Percentiles rank a stretch among this genome's conserved stretches.
phyloP scores from a whole-genome alignment of 2,888 invertebrate species.

The Autographa gamma region DNA sequence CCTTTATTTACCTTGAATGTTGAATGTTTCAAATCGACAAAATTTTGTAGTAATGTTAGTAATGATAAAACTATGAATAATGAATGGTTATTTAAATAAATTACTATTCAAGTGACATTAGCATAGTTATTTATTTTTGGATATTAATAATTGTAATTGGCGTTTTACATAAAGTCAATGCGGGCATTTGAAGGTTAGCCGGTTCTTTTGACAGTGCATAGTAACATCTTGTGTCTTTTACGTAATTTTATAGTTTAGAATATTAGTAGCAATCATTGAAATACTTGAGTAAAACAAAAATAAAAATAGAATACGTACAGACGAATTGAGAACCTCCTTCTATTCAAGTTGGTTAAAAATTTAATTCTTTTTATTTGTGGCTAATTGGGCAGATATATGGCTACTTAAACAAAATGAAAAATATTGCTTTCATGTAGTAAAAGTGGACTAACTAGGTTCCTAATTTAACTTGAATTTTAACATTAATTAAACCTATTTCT shows the following conservation, averaged over 20 bases:
- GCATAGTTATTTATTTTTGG: constrained; percentile 6
- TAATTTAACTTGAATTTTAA: constrained; percentile 16
- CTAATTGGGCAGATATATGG: no score
- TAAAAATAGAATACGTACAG: neutral
- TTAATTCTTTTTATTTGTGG: no score
- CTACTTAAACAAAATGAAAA: neutral
- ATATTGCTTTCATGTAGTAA: constrained; percentile 22
- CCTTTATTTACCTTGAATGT: neutral
- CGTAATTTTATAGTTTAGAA: neutral
- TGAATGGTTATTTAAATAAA: neutral
- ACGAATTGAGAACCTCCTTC: no score
- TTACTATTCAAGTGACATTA: neutral
- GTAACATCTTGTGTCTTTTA: neutral
- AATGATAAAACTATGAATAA: neutral
- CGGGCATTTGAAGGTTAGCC: constrained; percentile 28
- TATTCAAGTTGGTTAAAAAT: no score
- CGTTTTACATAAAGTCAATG: constrained; percentile 24
- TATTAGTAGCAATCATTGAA: neutral
- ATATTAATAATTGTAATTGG: constrained; percentile 15
- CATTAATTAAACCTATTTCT: constrained; percentile 27
- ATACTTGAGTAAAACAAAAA: neutral
- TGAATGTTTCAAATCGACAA: neutral
- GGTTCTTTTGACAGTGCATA: neutral
- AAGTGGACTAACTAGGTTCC: constrained; percentile 37
- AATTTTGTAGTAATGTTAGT: neutral